Evolutionary conservation across 2,113 vertebrate genomes (phyloP).

Genomic region (Calidris pugnax): DNA sequence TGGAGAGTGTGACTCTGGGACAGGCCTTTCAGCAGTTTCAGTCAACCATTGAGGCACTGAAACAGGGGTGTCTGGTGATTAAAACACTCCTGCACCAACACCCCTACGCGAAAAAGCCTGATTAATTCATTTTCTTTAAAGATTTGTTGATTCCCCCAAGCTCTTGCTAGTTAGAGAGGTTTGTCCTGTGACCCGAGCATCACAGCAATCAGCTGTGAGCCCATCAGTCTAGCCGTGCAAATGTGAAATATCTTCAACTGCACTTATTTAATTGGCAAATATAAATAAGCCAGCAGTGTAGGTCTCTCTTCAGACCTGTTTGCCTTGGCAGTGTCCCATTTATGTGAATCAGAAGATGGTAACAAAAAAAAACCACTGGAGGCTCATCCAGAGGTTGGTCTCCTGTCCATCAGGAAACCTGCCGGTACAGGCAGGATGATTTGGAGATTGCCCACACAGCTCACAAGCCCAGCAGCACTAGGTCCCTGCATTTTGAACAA

Average conservation of each 20-base stretch:
- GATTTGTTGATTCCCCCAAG: not conserved
- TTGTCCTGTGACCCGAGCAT: not conserved
- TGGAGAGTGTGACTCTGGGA: not conserved
- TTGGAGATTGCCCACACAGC: not conserved
- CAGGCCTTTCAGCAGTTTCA: rapidly evolving
- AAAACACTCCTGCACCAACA: not conserved
- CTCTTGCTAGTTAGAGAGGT: not conserved
- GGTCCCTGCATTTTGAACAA: not conserved
- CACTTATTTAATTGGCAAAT: not conserved
- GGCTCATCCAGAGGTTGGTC: not conserved
- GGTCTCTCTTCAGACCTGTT: slow-evolving; percentile 11
- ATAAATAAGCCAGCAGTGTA: not conserved
- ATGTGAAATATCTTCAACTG: not conserved
- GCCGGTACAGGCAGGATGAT: slow-evolving; percentile 11
- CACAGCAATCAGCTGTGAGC: not conserved
- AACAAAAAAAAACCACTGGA: not conserved
- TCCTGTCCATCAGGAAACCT: slow-evolving; percentile 3
- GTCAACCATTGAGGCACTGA: not conserved
- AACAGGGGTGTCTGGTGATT: not conserved
- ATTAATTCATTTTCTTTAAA: not conserved
- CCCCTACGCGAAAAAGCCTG: not conserved
- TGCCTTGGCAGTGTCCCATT: not conserved
- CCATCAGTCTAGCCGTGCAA: not conserved
- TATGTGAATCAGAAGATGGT: not conserved
- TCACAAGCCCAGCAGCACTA: not conserved